Percentiles rank a stretch among this genome's conserved stretches.
Evolutionary conservation across 2,113 vertebrate species (phyloP).

Genomic region (Rhombomys opimus): DNA sequence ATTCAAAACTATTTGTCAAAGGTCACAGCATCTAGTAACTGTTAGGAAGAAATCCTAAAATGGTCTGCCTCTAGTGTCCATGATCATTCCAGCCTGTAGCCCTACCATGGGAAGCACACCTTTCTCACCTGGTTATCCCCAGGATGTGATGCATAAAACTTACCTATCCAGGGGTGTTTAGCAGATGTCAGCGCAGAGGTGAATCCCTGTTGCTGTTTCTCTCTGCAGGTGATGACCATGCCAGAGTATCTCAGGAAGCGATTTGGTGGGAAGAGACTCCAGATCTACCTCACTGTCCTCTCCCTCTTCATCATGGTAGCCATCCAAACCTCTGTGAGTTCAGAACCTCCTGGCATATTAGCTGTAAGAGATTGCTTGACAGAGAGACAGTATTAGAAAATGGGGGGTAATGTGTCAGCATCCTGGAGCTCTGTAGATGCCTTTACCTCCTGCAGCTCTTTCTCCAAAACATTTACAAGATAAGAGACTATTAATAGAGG

Average conservation of each 20-base stretch:
- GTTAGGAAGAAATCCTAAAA: neutral
- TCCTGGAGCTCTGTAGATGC: neutral
- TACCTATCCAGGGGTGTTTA: neutral
- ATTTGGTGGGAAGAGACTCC: constrained; percentile 94
- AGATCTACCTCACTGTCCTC: constrained; percentile 93
- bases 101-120: neutral
- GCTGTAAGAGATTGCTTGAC: neutral
- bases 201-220: neutral
- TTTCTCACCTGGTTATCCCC: neutral
- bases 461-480: neutral
- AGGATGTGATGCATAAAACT: neutral
- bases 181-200: neutral
- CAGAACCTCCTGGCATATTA: neutral
- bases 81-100: neutral
- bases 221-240: constrained; percentile 94
- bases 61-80: neutral
- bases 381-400: neutral
- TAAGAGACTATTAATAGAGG: neutral
- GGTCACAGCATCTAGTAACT: neutral
- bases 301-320: constrained; percentile 93
- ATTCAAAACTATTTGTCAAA: neutral
- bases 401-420: neutral
- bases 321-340: constrained; percentile 93
- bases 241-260: constrained; percentile 82
- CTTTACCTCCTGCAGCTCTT: neutral